Base-by-base conservation (phyloP, 2,888 invertebrate genomes). In the Agonopterix heracliana region DNA sequence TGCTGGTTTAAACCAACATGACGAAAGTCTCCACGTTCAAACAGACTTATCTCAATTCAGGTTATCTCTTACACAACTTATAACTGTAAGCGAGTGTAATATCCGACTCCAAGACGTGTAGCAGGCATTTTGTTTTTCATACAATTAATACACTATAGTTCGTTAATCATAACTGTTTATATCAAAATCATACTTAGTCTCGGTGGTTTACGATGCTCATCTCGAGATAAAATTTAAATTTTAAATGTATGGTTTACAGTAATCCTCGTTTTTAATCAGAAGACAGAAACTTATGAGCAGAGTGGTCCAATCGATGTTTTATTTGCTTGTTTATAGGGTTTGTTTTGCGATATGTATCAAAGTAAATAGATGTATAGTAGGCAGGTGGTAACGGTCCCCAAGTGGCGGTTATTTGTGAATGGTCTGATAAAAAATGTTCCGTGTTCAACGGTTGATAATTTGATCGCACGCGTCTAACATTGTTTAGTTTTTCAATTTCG, bases 311-410 rank as follows among this genome's bases (percentile, higher is more conserved):
- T 47, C 42, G 34, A 46, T 46, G 35, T 42, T 35, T 45, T 51
- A 46, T 44, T 47, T 38, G 34, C 44, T 36, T n/a, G 45, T 35
- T 45, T 36, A 40, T 44, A 34, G 14, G 10, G 38, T 40, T 35
- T 34, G 35, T 44, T 10, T 17, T 43, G 34, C 12, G 41, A 13
- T 11, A 45, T 8, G 34, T 9, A 41, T 41, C 41, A 35, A 40
- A 35, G 10, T 34, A 13, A 35, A 42, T 35, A 13, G 26, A 10
- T 47, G 35, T 34, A 11, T 47, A 56, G 50, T 52, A 61, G 66
- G 76, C 86, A 86, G 86, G 82, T 85, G 85, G 54, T 82, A 87
- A 87, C 87, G 86, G 87, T 77, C 66, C 57, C 57, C 26, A 48
- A 52, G 56, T 73, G 86, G 74, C 87, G 81, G 87, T 86, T 86